Evolutionary conservation across 2,888 invertebrate genomes (phyloP), one percentile per base, ranked within the genome.

Genomic region (Troides oblongomaculatus): DNA sequence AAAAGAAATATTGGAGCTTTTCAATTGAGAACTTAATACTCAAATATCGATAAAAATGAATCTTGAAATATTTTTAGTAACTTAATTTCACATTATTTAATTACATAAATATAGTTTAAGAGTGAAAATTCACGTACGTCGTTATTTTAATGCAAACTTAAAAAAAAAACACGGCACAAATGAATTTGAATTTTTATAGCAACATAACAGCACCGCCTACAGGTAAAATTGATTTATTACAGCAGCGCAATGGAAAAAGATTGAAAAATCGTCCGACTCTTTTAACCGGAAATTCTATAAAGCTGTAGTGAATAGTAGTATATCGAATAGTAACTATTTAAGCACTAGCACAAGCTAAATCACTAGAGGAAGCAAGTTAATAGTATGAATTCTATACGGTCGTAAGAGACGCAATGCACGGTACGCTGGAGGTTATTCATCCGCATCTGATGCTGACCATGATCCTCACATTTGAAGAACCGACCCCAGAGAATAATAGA

Each of bases 181-280:
- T 43, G 18, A 64, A 39, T 57, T 57, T 4, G 53, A 61, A 61
- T 64, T 57, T 64, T 39, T 8, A 58, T 57, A 23, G 23, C 23
- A 64, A 57, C 57, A 39, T 23, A 56, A 63, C 25, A 64, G 64
- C 64, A 39, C 17, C 53, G 56, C 36, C 56, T 46, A 53, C 53
- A 30, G 14, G 14, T 57, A 56, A 57, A 64, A 64, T 64, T 64
- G 39, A 64, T 57, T 64, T 57, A 57, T 57, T 18, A 23, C 43
- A 64, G 56, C 39, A 43, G 50, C 2, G 53, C 36, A n/a, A 64
- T 21, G 36, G 23, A 39, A 39, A 64, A 50, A 17, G 50, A 50
- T 17, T 17, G 18, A 50, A 17, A 17, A 50, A 14, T 18, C 50
- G 5, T 12, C 17, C 2, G 18, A 50, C 50, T 50, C 50, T 50